These are phyloP conservation scores for Dolichopus griseipennis DNA, from an alignment of 2,888 invertebrate species.

Conservation along the genomic window DNA sequence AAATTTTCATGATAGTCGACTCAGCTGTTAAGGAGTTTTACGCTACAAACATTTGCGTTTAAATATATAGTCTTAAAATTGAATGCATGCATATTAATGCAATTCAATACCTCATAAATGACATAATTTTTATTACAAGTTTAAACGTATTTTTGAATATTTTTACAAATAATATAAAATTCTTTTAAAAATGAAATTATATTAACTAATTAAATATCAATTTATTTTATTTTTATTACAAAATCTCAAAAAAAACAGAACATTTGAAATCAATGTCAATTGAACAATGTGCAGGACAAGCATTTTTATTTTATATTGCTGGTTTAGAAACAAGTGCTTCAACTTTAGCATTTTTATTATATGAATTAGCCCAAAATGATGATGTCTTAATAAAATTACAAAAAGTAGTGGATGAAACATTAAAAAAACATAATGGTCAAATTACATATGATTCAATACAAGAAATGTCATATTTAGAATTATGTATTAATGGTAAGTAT, in stretches of 20 bases:
- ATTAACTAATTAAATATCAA: too few relatives aligned
- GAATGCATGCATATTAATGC: too few relatives aligned
- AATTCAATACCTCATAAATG: too few relatives aligned
- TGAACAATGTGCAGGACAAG: constrained; percentile 38
- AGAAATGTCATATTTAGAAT: constrained; percentile 43
- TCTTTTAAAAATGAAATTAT: too few relatives aligned
- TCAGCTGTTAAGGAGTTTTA: too few relatives aligned
- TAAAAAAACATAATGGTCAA: constrained; percentile 33
- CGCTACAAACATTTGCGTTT: too few relatives aligned
- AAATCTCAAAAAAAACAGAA: too few relatives aligned
- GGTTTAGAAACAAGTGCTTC: constrained; percentile 45
- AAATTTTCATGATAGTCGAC: too few relatives aligned
- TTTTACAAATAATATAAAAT: too few relatives aligned
- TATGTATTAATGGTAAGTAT: constrained; percentile 42
- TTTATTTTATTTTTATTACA: neutral
- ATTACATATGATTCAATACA: constrained; percentile 41
- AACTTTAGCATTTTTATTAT: constrained; percentile 38
- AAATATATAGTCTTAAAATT: too few relatives aligned
- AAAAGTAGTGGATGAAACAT: constrained; percentile 36
- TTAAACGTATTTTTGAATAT: too few relatives aligned
- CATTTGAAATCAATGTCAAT: constrained; percentile 34
- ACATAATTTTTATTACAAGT: too few relatives aligned
- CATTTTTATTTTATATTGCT: constrained; percentile 43
- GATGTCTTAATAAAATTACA: constrained; percentile 36
- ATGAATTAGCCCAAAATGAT: constrained; percentile 42